Base-by-base conservation (phyloP, 2,888 invertebrate species). In the Heterodera filipjevi region DNA sequence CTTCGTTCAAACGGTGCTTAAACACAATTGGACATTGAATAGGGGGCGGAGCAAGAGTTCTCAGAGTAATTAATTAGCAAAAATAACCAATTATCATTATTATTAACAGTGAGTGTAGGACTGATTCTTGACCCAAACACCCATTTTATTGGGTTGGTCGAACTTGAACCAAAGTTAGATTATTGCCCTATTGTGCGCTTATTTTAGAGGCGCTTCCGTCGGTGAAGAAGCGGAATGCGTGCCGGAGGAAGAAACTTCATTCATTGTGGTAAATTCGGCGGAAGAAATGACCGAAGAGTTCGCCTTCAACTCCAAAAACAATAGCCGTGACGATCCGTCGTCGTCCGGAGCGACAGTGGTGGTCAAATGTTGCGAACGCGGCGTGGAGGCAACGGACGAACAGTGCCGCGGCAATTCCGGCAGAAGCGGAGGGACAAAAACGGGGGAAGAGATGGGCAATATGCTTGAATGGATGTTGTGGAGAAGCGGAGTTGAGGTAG, bases 401-500 rank as follows among this genome's bases (percentile, higher is more conserved):
- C 33, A 8, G 6, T 35, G 68, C 68, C 68, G 16, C 14, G 68
- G 68, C 33, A 30, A n/a, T n/a, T n/a, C 16, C 3, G 68, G 19
- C 33, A 16, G 22, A 68, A 16, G 35, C 35, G 33, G 6, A 2
- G 39, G 33, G 27, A n/a, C n/a, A 66, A 27, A 27, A 27, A 33
- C 33, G 19, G 68, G 19, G 16, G 33, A 39, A 68, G 68, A 59
- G 8, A n/a, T 59, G 59, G 59, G 44, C 22, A 82, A 77, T 16
- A 83, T 83, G 6, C 84, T 87, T 46, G 94, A 95, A 89, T 97
- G 97, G 96, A 92, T 94, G 84, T 92, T 96, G 22, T 97, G 97
- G 96, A 94, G 95, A 90, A 94, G 94, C 0, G 98, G 98, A 0
- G 91, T 96, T 85, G 94, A 95, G 84, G 92, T 98, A 12, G 39